phyloP scores from a whole-genome alignment of 1,140 invertebrate species.

The Antheraea pernyi region DNA sequence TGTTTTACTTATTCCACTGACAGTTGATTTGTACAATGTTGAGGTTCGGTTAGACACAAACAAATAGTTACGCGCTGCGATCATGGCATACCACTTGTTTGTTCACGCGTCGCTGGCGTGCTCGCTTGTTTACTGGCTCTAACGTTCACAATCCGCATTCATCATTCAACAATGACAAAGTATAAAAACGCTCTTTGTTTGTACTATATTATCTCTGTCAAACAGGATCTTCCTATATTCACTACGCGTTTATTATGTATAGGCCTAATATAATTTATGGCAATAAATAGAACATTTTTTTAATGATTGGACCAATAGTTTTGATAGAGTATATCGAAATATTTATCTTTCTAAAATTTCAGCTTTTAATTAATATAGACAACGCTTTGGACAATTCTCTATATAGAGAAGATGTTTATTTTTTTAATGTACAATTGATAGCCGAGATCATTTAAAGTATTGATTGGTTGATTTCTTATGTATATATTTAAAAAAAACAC shows the following conservation, averaged over 20 bases:
- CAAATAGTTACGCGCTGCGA: slow-evolving; percentile 22
- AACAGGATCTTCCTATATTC: neutral
- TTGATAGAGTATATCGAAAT: no score
- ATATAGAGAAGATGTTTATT: no score
- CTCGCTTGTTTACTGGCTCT: slow-evolving; percentile 70
- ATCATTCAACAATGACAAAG: slow-evolving; percentile 38
- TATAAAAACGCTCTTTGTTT: slow-evolving; percentile 17
- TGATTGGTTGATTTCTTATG: no score
- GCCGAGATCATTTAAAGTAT: no score
- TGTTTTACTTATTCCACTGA: neutral
- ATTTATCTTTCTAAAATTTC: no score
- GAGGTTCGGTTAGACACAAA: slow-evolving; percentile 1
- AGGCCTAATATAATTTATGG: neutral
- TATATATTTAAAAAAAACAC: no score
- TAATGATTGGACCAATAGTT: no score
- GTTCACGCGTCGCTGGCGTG: slow-evolving; percentile 72
- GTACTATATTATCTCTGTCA: neutral
- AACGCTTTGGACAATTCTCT: no score
- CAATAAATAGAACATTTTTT: neutral
- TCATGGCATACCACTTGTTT: slow-evolving; percentile 66
- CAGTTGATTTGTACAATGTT: neutral
- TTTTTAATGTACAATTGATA: no score
- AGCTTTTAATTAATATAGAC: no score
- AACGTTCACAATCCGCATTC: slow-evolving; percentile 55
- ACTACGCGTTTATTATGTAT: neutral